phyloP scores from a whole-genome alignment of 1,140 invertebrate species.

The Halictus rubicundus region DNA sequence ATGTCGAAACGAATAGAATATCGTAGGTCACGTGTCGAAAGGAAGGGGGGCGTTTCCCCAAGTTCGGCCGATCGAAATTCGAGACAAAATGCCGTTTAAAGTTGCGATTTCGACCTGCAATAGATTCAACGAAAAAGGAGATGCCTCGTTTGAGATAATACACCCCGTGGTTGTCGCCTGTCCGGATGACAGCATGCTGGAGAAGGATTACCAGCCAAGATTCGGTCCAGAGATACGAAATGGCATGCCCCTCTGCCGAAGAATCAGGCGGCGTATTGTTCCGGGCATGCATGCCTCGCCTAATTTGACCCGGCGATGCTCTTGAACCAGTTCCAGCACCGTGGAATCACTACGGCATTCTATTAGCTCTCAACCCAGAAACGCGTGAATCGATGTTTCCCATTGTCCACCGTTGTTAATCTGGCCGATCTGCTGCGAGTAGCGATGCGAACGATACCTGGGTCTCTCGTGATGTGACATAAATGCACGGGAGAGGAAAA shows the following conservation, averaged over 20 bases:
- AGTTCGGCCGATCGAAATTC: no score
- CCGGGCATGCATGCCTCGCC: neutral
- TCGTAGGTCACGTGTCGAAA: no score
- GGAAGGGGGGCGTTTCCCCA: no score
- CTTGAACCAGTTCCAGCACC: slow-evolving; percentile 17
- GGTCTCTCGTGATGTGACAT: neutral
- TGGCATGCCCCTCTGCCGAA: neutral
- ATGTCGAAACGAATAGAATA: no score
- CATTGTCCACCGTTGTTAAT: slow-evolving; percentile 31
- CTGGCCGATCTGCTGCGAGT: slow-evolving; percentile 42
- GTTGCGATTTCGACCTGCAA: no score
- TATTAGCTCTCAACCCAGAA: slow-evolving; percentile 26
- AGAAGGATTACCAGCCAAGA: neutral
- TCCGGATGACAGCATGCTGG: no score
- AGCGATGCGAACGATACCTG: slow-evolving; percentile 33
- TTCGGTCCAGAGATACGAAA: neutral
- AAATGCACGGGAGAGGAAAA: neutral
- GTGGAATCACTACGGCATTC: slow-evolving; percentile 1
- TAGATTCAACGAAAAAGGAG: no score
- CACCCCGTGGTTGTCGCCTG: no score
- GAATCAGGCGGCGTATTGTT: neutral
- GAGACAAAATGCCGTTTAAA: no score
- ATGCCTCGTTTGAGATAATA: no score
- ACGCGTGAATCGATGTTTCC: slow-evolving; percentile 41
- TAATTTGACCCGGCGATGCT: neutral